A percentile compares a stretch with the other conserved stretches of the same genome.
These are phyloP conservation scores for Caracal caracal DNA, from an alignment of 2,113 vertebrate genomes.

Conservation along the genomic window DNA sequence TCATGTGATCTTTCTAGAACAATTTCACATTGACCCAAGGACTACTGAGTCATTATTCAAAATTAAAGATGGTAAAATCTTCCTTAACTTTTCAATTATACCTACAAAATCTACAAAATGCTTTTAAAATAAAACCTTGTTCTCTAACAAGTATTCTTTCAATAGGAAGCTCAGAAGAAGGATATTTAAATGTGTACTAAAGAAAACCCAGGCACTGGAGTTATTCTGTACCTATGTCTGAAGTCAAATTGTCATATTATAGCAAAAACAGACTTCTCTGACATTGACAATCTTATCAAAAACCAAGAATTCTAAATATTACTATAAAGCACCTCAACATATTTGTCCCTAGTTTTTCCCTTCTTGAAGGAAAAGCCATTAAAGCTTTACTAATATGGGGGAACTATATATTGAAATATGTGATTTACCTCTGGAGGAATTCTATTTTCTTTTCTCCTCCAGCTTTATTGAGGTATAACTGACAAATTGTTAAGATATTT, in stretches of 20 bases:
- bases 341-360: conserved; percentile 33
- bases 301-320: conserved; percentile 40
- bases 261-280: conserved; percentile 47
- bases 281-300: background rate
- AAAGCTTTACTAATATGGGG: background rate
- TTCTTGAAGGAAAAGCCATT: background rate
- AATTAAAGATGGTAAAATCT: background rate
- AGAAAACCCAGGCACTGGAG: background rate
- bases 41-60: conserved; percentile 1
- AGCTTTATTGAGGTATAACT: background rate
- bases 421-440: conserved; percentile 12
- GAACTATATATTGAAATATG: background rate
- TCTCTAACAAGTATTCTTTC: background rate
- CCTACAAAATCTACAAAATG: background rate
- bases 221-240: background rate
- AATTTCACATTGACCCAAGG: conserved; percentile 13
- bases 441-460: background rate
- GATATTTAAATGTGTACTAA: background rate
- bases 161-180: background rate
- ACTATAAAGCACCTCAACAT: background rate
- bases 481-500: background rate
- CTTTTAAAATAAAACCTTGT: conserved; percentile 11
- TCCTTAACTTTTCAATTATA: background rate
- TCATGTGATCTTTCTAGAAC: conserved; percentile 35
- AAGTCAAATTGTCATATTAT: background rate